Evolutionary conservation across 2,113 vertebrate genomes (phyloP), one percentile per base, ranked within the genome.

Genomic region (Sapayoa aenigma): DNA sequence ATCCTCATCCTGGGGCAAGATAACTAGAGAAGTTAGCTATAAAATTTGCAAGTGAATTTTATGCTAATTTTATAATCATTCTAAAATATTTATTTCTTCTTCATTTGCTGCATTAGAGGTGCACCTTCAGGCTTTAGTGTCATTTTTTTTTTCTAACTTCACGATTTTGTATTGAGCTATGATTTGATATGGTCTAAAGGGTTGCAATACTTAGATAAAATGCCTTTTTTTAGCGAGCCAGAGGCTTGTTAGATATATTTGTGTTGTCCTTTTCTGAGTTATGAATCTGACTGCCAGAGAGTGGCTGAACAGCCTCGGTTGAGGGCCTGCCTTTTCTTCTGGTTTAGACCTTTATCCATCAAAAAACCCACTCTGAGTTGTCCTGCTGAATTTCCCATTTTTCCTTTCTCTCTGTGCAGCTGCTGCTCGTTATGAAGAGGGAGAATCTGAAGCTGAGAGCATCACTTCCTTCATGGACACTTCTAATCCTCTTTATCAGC

Each of bases 401-500:
- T 80, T 37, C 11, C 16, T 92, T 77, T 93, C 74, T 96, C 21
- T 95, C 47, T 95, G 79, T 95, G 49, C 88, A 98, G 98, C 98
- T 97, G 97, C 98, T 91, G 97, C 97, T 84, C 99, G 99, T 96
- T 99, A 99, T 39, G 99, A 99, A 76, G 99, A 99, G 90, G 99
- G 98, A 24, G 99, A 99, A 67, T 99, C 99, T 1, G 99, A 99
- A 97, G 99, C 98, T 2, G 99, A 99, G 95, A 99, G 99, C 95
- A 98, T 99, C 92, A 98, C 98, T 95, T 99, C 99, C 37, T 99
- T 99, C 96, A 99, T 99, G 98, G 99, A 99, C 97, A 97, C 99
- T 94, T 98, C 97, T 49, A 99, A 99, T 97, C 99, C 99, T 92
- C 98, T 99, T 94, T 99, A 99, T 97, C 99, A 99, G 97, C 98